Evolutionary conservation across 2,888 invertebrate species (phyloP), one percentile per base, ranked within the genome.

Genomic region (Siphlonurus alternatus): DNA sequence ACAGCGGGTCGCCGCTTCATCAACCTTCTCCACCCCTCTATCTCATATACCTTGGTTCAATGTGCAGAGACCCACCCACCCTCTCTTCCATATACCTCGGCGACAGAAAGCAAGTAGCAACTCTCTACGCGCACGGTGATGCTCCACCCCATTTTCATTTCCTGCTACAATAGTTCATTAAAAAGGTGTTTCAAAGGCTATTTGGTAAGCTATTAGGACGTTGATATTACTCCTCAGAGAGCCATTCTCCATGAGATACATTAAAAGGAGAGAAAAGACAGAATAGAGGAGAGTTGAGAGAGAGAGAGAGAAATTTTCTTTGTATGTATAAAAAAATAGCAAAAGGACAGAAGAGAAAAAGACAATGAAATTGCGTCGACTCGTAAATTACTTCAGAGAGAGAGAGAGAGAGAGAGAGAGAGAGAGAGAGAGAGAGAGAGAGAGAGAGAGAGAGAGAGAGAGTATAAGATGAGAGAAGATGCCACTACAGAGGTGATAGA

Each of bases 131-230:
- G n/a, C n/a, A n/a, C n/a, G n/a, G n/a, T n/a, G n/a, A n/a, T 38
- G 7, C 38, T 38, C 38, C 38, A 38, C 38, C 38, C 38, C 38
- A 38, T 38, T 38, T 38, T 38, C 38, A 38, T 38, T 38, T 77
- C 75, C 75, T 73, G 74, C 72, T 74, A 75, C 77, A 77, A 77
- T 78, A 83, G 84, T 83, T 83, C 84, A 84, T 84, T 83, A 83
- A 83, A 83, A 83, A 83, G 83, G 83, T 83, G 83, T 84, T 83
- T 82, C 81, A 78, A 78, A 80, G 80, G 82, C 83, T 81, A 83
- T 83, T 83, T 81, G 80, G 81, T 79, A 79, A 79, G 82, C 82
- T 81, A 83, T 83, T 83, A 82, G 82, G 80, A 79, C 79, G 79
- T 74, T 73, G 75, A 76, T 77, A 79, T 79, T 76, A 76, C 78